Base-by-base conservation (phyloP, 2,888 invertebrate species). In the Zelleria hepariella region DNA sequence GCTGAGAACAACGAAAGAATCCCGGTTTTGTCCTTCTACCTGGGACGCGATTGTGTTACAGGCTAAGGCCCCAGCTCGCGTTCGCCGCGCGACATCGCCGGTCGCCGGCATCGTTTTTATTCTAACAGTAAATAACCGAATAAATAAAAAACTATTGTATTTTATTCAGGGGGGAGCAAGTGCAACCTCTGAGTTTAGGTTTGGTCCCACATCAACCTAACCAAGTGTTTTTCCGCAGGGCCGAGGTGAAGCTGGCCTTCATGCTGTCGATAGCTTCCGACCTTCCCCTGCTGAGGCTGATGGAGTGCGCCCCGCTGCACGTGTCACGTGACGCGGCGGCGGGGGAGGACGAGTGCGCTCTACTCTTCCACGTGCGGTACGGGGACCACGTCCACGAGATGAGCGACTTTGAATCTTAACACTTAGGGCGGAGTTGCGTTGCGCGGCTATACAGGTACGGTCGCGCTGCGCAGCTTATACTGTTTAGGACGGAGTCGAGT, bases 341-440 rank as follows among this genome's bases (percentile, higher is more conserved):
- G 0, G 88, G 86, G 0, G 85, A 82, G 49, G 77, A 77, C 1
- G 88, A 88, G 52, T 82, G 85, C 32, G 75, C 79, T 0, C 72
- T 68, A 0, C 67, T 87, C 67, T 87, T 87, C 60, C 65, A 74
- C 0, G 78, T 84, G 0, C 68, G 74, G 59, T 88, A 88, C 32
- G 76, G 70, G 0, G 82, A 84, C 25, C 32, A 42, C 2, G 32
- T 42, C 15, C 2, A 42, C 10, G 32, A 42, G 32, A 10, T 42
- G 32, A 15, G 15, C 2, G 32, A 42, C 32, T 42, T 5, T n/a
- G n/a, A n/a, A n/a, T n/a, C n/a, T n/a, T n/a, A n/a, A n/a, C n/a
- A n/a, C n/a, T n/a, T n/a, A n/a, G n/a, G n/a, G n/a, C n/a, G n/a
- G n/a, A n/a, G n/a, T n/a, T n/a, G n/a, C n/a, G n/a, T n/a, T n/a